phyloP scores from a whole-genome alignment of 2,797 vertebrate genomes.

The Manis crassicaudata region DNA sequence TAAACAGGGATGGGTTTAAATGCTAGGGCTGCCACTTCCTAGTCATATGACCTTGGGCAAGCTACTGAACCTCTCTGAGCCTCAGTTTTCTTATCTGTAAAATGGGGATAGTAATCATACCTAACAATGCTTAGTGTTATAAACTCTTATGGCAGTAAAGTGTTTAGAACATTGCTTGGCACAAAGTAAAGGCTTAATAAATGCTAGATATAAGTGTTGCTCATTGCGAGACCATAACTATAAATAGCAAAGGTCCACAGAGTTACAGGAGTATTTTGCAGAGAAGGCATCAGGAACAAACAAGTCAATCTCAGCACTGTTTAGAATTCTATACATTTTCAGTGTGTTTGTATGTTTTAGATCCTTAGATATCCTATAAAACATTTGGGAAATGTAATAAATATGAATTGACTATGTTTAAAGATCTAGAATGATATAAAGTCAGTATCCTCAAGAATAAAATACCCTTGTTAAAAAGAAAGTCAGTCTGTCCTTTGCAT shows the following conservation, averaged over 20 bases:
- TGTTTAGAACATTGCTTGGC: neutral
- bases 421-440: slow-evolving; percentile 57
- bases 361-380: slow-evolving; percentile 15
- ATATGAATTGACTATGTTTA: slow-evolving; percentile 51
- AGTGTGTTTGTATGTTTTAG: neutral
- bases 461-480: slow-evolving; percentile 80
- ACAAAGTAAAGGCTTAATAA: neutral
- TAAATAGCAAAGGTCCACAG: neutral
- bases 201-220: neutral
- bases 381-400: slow-evolving; percentile 55
- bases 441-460: slow-evolving; percentile 66
- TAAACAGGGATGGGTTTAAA: neutral
- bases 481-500: slow-evolving; percentile 82
- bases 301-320: neutral
- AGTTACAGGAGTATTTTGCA: neutral
- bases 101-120: neutral
- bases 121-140: neutral
- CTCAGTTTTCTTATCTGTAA: slow-evolving; percentile 51
- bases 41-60: neutral
- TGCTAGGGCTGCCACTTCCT: neutral
- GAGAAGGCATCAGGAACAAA: neutral
- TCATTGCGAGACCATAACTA: neutral
- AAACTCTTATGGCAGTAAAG: neutral
- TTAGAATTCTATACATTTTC: slow-evolving; percentile 20
- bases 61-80: neutral